Conservation (phyloP, 2,797 vertebrate species). For the Gambusia yucatana region DNA sequence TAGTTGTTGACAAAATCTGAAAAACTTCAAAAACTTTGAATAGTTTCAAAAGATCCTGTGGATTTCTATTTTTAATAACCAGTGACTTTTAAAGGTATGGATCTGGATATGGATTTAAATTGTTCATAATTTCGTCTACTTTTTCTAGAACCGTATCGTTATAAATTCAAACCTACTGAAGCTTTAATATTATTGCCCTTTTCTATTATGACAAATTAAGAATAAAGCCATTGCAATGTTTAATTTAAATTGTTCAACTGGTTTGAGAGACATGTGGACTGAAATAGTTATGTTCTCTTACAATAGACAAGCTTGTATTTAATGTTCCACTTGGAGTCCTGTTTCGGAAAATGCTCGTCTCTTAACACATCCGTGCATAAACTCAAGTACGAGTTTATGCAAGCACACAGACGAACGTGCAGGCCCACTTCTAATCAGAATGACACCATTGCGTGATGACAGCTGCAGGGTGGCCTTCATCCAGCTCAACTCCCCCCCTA, state of each 20-base stretch:
- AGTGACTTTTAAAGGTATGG: neutral
- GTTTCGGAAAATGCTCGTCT: neutral
- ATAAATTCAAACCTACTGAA: neutral
- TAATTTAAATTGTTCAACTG: neutral
- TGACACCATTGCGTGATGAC: constrained; percentile 37
- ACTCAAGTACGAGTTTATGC: neutral
- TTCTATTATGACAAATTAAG: neutral
- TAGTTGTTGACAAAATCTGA: neutral
- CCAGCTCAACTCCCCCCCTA: constrained; percentile 31
- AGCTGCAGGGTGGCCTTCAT: constrained; percentile 44
- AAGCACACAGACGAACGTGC: constrained; percentile 20
- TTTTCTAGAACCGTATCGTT: neutral
- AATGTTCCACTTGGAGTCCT: constrained; percentile 1
- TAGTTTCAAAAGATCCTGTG: neutral
- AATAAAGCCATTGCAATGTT: neutral
- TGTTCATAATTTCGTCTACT: neutral
- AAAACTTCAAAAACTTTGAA: neutral
- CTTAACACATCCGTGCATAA: neutral
- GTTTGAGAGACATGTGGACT: neutral
- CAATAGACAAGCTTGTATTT: neutral
- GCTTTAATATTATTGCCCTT: neutral
- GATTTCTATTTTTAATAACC: neutral
- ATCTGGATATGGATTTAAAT: neutral
- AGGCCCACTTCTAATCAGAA: constrained; percentile 21
- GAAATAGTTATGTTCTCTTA: neutral